A percentile compares a stretch with the other conserved stretches of the same genome.
Evolutionary conservation across 2,113 vertebrate genomes (phyloP).

Genomic region (Halichoeres trimaculatus): DNA sequence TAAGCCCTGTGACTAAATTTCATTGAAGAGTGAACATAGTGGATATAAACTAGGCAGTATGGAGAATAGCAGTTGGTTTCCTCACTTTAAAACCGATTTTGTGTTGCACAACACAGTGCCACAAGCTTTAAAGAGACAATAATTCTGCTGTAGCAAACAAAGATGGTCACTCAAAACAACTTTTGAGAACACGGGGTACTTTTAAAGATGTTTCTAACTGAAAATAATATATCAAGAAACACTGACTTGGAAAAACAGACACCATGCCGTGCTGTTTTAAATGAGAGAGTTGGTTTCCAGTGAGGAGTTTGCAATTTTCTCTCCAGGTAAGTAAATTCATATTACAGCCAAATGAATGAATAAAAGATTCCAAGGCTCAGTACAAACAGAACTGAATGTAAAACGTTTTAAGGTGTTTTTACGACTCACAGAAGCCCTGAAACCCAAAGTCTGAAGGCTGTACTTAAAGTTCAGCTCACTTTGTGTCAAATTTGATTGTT

Average conservation of each 20-base stretch:
- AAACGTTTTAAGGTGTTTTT: slow-evolving; percentile 31
- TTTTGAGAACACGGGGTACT: neutral
- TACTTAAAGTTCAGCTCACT: slow-evolving; percentile 36
- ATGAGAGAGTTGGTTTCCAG: neutral
- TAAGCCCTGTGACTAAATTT: too few relatives aligned
- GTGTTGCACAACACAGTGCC: neutral
- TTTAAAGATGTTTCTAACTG: neutral
- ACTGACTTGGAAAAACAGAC: neutral
- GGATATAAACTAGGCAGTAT: too few relatives aligned
- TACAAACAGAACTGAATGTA: slow-evolving; percentile 2
- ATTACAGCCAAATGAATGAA: slow-evolving; percentile 39
- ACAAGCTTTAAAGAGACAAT: neutral
- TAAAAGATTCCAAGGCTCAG: slow-evolving; percentile 15
- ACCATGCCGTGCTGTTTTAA: slow-evolving; percentile 8
- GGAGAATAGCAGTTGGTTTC: too few relatives aligned
- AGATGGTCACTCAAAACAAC: neutral
- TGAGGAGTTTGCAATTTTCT: slow-evolving; percentile 14
- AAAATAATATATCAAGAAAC: neutral
- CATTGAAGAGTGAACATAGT: too few relatives aligned
- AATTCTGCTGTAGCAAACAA: neutral
- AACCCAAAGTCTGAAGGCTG: slow-evolving; percentile 5
- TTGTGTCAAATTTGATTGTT: slow-evolving; percentile 9
- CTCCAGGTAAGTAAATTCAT: slow-evolving; percentile 12
- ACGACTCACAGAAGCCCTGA: slow-evolving; percentile 5
- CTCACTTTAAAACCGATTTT: neutral